Conservation (phyloP, 1,140 invertebrate species). For the Drosophila cardini region DNA sequence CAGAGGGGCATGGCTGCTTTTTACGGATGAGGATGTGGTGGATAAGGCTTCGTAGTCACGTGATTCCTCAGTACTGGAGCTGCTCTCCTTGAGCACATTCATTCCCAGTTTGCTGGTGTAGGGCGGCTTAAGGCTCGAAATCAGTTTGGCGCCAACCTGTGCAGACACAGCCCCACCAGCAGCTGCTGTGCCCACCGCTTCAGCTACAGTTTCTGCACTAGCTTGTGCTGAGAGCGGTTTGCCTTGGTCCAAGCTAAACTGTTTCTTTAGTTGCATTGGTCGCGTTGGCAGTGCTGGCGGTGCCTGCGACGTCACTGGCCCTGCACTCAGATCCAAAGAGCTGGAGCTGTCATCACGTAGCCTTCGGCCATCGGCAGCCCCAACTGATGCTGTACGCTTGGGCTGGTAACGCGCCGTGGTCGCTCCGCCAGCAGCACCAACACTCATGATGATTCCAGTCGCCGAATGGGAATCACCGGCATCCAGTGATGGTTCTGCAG, state of each 20-base stretch:
- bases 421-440: conserved; percentile 63
- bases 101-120: conserved; percentile 72
- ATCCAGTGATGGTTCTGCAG: conserved; percentile 79
- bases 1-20: conserved; percentile 50
- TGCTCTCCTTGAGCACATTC: conserved; percentile 84
- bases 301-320: conserved; percentile 68
- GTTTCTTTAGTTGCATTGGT: conserved; percentile 81
- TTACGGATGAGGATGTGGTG: conserved; percentile 50
- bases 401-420: conserved; percentile 79
- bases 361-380: conserved; percentile 70
- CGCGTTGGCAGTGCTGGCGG: conserved; percentile 71
- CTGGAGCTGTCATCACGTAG: conserved; percentile 71
- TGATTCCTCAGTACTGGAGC: conserved; percentile 83
- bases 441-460: conserved; percentile 68
- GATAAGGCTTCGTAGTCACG: conserved; percentile 57
- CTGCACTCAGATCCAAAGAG: conserved; percentile 71
- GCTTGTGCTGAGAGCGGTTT: conserved; percentile 56
- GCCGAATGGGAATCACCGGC: conserved; percentile 72
- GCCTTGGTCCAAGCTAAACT: conserved; percentile 84
- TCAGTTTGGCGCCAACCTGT: conserved; percentile 75
- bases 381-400: conserved; percentile 76
- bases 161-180: conserved; percentile 36
- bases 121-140: conserved; percentile 80
- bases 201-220: conserved; percentile 15
- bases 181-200: conserved; percentile 11